These are phyloP conservation scores for Prunella fulvescens DNA, from an alignment of 2,113 vertebrate species.

Conservation along the genomic window DNA sequence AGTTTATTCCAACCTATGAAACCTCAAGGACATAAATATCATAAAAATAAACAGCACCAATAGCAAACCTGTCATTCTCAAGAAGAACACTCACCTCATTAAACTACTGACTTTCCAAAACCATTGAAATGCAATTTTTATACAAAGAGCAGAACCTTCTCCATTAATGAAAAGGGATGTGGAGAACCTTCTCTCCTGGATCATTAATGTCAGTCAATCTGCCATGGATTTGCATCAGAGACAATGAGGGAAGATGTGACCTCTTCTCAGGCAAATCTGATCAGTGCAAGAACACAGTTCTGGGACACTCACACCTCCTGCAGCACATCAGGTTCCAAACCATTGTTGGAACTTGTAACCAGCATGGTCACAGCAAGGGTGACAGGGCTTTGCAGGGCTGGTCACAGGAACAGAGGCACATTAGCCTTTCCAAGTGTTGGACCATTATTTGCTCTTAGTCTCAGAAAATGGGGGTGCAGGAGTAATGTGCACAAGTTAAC, in stretches of 20 bases:
- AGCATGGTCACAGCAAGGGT: neutral
- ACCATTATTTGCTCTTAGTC: neutral
- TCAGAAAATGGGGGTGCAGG: neutral
- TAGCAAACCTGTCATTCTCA: constrained; percentile 5
- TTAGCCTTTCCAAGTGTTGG: neutral
- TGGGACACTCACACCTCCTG: neutral
- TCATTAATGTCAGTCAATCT: neutral
- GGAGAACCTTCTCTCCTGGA: neutral
- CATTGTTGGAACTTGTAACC: neutral
- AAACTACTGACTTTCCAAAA: constrained; percentile 21
- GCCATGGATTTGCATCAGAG: neutral
- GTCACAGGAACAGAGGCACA: neutral
- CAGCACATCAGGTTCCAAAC: neutral
- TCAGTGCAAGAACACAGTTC: neutral
- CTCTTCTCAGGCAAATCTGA: neutral
- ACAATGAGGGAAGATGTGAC: neutral
- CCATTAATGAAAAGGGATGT: neutral
- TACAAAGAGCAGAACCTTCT: neutral
- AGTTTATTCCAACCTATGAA: neutral
- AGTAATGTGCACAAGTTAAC: neutral
- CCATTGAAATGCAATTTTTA: neutral
- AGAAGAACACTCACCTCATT: constrained; percentile 23
- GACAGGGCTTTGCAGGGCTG: neutral
- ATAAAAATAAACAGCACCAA: constrained; percentile 26
- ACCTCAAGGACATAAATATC: neutral